phyloP scores from a whole-genome alignment of 2,888 invertebrate species.

The Cataglyphis albicans region DNA sequence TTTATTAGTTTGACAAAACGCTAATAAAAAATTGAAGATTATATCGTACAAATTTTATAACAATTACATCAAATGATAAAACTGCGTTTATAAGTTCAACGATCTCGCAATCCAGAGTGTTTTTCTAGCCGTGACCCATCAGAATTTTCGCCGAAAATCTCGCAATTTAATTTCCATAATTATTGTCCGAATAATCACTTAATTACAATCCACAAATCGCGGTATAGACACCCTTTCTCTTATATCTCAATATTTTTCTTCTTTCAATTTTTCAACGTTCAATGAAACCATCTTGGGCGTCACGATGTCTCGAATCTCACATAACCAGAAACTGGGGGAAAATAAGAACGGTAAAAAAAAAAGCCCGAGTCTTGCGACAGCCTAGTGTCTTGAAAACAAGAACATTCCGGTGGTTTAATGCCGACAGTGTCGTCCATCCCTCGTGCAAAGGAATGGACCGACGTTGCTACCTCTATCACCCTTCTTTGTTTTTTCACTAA shows the following conservation, averaged over 20 bases:
- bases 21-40: slow-evolving; percentile 1
- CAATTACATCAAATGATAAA: slow-evolving; percentile 36
- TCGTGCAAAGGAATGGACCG: slow-evolving; percentile 25
- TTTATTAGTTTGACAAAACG: not conserved
- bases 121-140: slow-evolving; percentile 17
- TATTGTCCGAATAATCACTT: slow-evolving; percentile 8
- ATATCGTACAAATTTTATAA: slow-evolving; percentile 23
- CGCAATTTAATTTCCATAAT: slow-evolving; percentile 45
- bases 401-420: slow-evolving; percentile 78
- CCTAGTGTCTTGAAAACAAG: slow-evolving; percentile 76
- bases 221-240: not conserved
- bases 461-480: slow-evolving; percentile 32
- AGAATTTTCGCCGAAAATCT: slow-evolving; percentile 18
- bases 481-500: slow-evolving; percentile 44
- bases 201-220: not conserved
- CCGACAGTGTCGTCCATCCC: slow-evolving; percentile 64
- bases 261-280: slow-evolving; percentile 48
- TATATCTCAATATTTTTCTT: not conserved
- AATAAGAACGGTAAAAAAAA: not conserved
- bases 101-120: slow-evolving; percentile 34
- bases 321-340: slow-evolving; percentile 3
- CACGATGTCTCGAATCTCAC: slow-evolving; percentile 42
- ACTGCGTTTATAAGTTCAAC: slow-evolving; percentile 40
- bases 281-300: slow-evolving; percentile 5
- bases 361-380: slow-evolving; percentile 45